Evolutionary conservation across 2,113 vertebrate genomes (phyloP).

Genomic region (Uria aalge): DNA sequence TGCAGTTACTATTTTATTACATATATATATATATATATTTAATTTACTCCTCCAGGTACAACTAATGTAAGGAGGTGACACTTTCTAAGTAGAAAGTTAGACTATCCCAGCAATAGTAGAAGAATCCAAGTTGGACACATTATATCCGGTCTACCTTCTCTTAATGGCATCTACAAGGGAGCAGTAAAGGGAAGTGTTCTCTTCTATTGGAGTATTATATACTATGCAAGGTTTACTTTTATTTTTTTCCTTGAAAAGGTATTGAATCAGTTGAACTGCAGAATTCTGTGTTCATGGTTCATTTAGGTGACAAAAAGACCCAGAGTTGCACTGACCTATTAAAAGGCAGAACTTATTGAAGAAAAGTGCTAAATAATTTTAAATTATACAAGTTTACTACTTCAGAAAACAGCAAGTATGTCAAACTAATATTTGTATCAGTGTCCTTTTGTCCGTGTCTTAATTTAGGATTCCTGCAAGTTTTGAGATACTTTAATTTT

Average conservation of each 20-base stretch:
- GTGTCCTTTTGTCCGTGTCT: background rate
- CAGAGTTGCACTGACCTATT: background rate
- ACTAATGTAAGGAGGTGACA: background rate
- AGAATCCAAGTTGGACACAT: background rate
- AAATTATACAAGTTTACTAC: background rate
- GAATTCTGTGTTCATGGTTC: background rate
- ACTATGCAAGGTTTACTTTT: background rate
- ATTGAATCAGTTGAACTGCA: conserved; percentile 27
- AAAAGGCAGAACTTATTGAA: background rate
- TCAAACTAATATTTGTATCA: background rate
- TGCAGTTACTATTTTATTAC: background rate
- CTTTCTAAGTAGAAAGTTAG: background rate
- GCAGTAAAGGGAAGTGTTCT: background rate
- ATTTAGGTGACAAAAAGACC: background rate
- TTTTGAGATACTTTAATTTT: background rate
- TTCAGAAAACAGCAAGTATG: background rate
- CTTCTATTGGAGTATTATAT: background rate
- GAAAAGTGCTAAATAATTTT: background rate
- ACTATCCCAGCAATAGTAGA: background rate
- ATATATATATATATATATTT: background rate
- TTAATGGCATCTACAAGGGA: background rate
- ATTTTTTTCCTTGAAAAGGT: background rate
- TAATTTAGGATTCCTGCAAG: background rate
- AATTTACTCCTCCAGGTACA: background rate
- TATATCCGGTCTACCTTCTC: background rate